Evolutionary conservation across 2,888 invertebrate species (phyloP).

Genomic region (Xanthorhoe spadicearia): DNA sequence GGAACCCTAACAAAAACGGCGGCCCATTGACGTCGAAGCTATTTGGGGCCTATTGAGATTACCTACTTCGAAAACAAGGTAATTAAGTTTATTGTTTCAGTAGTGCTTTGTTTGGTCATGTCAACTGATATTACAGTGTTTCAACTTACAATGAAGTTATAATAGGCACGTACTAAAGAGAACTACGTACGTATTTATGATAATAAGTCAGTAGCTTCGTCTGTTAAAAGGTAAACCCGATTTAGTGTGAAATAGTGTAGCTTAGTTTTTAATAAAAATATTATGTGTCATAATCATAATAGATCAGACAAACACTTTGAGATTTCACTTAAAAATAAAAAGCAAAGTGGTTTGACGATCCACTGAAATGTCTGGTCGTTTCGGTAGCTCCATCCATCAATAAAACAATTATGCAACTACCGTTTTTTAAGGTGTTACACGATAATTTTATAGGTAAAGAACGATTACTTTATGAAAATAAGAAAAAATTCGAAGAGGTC

Average conservation of each 20-base stretch:
- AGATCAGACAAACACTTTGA: no score
- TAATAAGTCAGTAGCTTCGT: neutral
- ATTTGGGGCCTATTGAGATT: conserved; percentile 63
- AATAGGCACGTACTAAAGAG: neutral
- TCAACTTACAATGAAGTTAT: conserved; percentile 7
- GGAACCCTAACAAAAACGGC: conserved; percentile 52
- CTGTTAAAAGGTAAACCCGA: no score
- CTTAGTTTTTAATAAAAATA: no score
- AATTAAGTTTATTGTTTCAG: conserved; percentile 62
- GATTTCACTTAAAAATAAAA: no score
- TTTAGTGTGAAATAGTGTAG: no score
- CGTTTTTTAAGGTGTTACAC: no score
- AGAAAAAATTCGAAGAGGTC: neutral
- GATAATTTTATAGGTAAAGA: no score
- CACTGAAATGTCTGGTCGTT: neutral
- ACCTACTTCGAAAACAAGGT: conserved; percentile 66
- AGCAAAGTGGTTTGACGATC: no score
- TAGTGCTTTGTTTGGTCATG: conserved; percentile 25
- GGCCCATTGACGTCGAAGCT: conserved; percentile 46
- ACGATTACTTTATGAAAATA: no score
- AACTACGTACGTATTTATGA: neutral
- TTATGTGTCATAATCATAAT: no score
- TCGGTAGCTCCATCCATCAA: neutral
- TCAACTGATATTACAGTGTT: conserved; percentile 28
- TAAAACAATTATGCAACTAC: neutral